Evolutionary conservation across 2,797 vertebrate genomes (phyloP).

Genomic region (Ispidina lecontei): DNA sequence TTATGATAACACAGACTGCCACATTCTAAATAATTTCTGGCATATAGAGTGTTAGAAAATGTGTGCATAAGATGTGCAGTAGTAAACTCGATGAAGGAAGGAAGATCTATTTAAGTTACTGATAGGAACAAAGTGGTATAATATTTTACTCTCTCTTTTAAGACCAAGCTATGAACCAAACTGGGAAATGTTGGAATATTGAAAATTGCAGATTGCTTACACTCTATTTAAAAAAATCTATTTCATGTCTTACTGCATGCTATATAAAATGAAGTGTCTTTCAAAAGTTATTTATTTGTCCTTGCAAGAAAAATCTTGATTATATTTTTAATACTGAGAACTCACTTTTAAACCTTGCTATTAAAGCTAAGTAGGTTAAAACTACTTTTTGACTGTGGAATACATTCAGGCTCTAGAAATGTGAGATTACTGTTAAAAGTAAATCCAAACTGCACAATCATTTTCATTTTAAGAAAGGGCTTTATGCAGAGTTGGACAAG

Average conservation of each 20-base stretch:
- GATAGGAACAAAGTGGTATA: neutral
- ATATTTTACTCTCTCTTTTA: neutral
- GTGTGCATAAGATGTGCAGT: neutral
- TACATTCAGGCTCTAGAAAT: neutral
- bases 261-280: neutral
- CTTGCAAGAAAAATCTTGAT: neutral
- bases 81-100: neutral
- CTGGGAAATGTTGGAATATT: neutral
- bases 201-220: neutral
- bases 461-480: neutral
- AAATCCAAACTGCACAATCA: neutral
- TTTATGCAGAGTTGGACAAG: neutral
- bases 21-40: neutral
- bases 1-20: neutral
- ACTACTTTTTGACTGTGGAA: neutral
- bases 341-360: neutral
- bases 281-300: neutral
- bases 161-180: neutral
- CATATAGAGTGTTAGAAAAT: neutral
- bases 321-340: neutral
- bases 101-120: neutral
- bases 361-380: neutral
- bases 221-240: neutral
- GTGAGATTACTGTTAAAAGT: neutral
- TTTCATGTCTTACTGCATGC: neutral